These are phyloP conservation scores for Cyrtonyx montezumae DNA, from an alignment of 2,113 vertebrate species.

Conservation along the genomic window DNA sequence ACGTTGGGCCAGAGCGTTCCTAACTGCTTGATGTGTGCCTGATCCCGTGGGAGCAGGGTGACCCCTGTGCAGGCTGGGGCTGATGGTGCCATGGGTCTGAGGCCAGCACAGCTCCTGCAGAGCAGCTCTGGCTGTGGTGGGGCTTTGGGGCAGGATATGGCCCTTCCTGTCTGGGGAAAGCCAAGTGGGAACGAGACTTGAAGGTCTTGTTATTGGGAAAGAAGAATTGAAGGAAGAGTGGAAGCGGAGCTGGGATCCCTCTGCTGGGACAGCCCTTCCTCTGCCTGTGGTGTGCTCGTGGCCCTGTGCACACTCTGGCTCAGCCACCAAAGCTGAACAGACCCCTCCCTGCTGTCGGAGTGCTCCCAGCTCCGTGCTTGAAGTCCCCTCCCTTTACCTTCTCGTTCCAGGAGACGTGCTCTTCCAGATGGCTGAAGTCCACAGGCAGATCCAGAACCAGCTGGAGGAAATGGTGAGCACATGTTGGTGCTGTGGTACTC, in stretches of 20 bases:
- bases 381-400: neutral
- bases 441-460: conserved; percentile 97
- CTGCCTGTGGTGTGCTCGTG: no score
- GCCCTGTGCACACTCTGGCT: neutral
- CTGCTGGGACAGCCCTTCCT: neutral
- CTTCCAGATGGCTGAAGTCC: conserved; percentile 99
- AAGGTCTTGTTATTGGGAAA: neutral
- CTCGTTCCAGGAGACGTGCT: conserved; percentile 92
- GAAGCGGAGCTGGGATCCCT: neutral
- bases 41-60: accelerated
- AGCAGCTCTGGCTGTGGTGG: neutral
- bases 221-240: neutral
- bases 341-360: neutral
- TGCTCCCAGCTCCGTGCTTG: neutral
- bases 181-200: neutral
- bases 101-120: neutral
- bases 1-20: neutral
- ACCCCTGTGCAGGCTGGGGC: accelerated
- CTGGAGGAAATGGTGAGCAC: conserved; percentile 95
- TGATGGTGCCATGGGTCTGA: neutral
- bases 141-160: neutral
- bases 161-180: conserved; percentile 34
- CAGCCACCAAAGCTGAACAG: neutral
- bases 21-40: accelerated
- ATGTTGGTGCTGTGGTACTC: neutral